Evolutionary conservation across 2,113 vertebrate species (phyloP).

Genomic region (Siphamia tubifer): DNA sequence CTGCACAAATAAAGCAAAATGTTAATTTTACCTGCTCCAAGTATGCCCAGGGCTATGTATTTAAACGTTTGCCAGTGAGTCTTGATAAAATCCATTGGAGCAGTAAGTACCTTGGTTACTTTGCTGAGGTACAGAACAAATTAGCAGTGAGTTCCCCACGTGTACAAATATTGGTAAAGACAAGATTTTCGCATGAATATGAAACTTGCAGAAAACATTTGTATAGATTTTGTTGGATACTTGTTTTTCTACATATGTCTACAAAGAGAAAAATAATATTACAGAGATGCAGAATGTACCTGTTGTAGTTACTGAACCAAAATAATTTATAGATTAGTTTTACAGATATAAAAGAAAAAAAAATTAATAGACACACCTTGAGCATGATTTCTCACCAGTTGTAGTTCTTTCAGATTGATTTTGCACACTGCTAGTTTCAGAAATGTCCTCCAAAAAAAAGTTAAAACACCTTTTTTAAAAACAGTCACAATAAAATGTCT

Average conservation of each 20-base stretch:
- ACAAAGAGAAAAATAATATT: not conserved
- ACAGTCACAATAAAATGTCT: not conserved
- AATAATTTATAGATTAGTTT: not conserved
- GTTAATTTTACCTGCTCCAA: conserved; percentile 74
- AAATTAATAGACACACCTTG: conserved; percentile 61
- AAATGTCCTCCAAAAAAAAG: conserved; percentile 56
- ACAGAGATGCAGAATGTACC: not conserved
- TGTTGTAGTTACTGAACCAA: not conserved
- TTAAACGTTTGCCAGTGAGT: conserved; percentile 72
- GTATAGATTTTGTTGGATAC: not conserved
- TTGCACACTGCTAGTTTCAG: not conserved
- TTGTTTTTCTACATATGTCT: not conserved
- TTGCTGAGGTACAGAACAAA: conserved; percentile 62
- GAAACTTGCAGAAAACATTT: not conserved
- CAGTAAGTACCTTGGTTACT: conserved; percentile 60
- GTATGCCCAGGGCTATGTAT: conserved; percentile 59
- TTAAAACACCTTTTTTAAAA: not conserved
- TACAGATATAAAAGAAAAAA: not conserved
- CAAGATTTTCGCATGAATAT: no score
- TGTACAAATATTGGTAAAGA: no score
- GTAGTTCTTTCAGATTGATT: conserved; percentile 7
- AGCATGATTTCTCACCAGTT: conserved; percentile 50
- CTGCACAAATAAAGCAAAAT: not conserved
- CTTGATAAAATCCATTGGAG: conserved; percentile 68
- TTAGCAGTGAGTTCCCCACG: not conserved